Conservation (phyloP, 2,888 invertebrate genomes). For the Autographa pulchrina region DNA sequence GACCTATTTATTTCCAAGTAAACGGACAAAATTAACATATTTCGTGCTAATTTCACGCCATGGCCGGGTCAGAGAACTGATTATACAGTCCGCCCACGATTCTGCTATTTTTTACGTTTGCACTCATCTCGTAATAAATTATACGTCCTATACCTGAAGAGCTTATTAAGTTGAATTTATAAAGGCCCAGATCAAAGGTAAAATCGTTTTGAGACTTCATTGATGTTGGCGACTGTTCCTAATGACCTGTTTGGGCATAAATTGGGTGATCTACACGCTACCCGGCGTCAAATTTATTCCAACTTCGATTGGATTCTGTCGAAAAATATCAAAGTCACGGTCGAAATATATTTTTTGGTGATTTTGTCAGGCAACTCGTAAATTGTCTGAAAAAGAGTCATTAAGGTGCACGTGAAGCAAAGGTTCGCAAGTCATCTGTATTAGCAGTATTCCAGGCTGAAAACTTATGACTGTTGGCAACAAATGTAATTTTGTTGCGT, state of each 20-base stretch:
- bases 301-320: constrained; percentile 34
- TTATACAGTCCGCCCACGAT: constrained; percentile 55
- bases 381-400: constrained; percentile 27
- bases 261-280: constrained; percentile 50
- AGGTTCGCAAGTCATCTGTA: constrained; percentile 39
- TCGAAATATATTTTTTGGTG: constrained; percentile 37
- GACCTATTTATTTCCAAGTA: constrained; percentile 46
- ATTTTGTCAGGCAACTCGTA: constrained; percentile 29
- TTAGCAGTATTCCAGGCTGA: constrained; percentile 18
- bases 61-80: constrained; percentile 49
- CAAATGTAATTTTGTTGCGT: neutral
- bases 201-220: constrained; percentile 51
- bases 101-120: constrained; percentile 55
- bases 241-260: constrained; percentile 54
- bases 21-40: constrained; percentile 61
- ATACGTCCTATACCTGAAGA: constrained; percentile 61
- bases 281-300: constrained; percentile 34
- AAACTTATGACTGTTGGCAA: constrained; percentile 9
- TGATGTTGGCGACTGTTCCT: constrained; percentile 51
- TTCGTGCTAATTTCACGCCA: constrained; percentile 53
- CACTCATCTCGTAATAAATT: constrained; percentile 62
- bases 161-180: constrained; percentile 63
- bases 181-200: constrained; percentile 59
- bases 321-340: constrained; percentile 45
- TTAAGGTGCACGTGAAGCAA: constrained; percentile 22